These are phyloP conservation scores for Pristionchus fissidentatus DNA, from an alignment of 2,888 invertebrate genomes.

Conservation along the genomic window DNA sequence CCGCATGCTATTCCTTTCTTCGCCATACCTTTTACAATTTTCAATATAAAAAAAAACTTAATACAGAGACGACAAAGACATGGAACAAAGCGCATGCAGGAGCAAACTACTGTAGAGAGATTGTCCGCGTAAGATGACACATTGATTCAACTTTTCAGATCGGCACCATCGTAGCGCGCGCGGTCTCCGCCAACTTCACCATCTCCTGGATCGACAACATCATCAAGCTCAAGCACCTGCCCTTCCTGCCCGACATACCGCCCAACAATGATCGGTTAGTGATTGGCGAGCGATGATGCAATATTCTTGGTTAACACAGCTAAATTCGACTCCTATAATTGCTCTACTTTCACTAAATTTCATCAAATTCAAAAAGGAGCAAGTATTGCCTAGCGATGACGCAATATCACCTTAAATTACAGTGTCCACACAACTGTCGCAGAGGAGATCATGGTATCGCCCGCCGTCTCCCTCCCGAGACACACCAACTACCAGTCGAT, in stretches of 20 bases:
- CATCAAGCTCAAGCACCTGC: slow-evolving; percentile 95
- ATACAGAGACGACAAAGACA: too few species aligned
- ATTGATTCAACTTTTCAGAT: too few species aligned
- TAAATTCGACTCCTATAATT: not conserved
- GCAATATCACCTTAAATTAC: slow-evolving; percentile 44
- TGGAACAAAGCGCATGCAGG: too few species aligned
- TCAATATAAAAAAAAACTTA: too few species aligned
- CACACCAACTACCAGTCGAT: slow-evolving; percentile 86
- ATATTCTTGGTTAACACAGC: not conserved
- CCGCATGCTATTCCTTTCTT: too few species aligned
- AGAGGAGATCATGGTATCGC: slow-evolving; percentile 93
- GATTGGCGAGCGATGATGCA: too few species aligned
- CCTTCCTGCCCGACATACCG: slow-evolving; percentile 91
- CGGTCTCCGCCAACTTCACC: slow-evolving; percentile 90
- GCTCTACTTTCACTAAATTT: too few species aligned
- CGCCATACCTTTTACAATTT: too few species aligned
- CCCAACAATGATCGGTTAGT: slow-evolving; percentile 69
- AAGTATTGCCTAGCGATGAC: not conserved
- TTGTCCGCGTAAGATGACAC: too few species aligned
- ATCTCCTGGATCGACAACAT: slow-evolving; percentile 99
- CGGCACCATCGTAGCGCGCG: slow-evolving; percentile 94
- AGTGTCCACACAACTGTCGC: slow-evolving; percentile 79
- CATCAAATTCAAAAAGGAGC: too few species aligned
- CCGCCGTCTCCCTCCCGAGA: slow-evolving; percentile 80
- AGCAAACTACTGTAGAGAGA: too few species aligned